Conservation (phyloP, 1,140 invertebrate genomes). For the Pseudomyrmex sp. region DNA sequence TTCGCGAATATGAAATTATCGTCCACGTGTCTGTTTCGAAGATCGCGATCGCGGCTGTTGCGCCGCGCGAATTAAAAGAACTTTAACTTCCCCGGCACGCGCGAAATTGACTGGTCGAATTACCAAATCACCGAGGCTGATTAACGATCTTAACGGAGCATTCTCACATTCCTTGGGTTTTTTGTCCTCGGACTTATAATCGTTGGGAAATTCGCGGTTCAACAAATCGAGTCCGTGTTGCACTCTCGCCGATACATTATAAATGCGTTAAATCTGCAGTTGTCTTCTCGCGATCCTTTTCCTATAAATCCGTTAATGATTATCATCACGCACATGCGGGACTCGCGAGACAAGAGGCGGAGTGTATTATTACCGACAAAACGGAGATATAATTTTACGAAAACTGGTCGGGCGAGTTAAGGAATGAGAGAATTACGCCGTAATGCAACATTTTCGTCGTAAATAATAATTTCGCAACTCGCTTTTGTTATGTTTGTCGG, state of each 20-base stretch:
- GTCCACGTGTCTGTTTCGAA: constrained; percentile 6
- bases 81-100: constrained; percentile 45
- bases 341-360: constrained; percentile 63
- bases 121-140: constrained; percentile 55
- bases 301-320: constrained; percentile 68
- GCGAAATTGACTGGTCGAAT: constrained; percentile 53
- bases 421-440: background rate
- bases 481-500: constrained; percentile 1
- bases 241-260: constrained; percentile 45
- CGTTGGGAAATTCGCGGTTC: constrained; percentile 38
- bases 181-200: constrained; percentile 6
- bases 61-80: constrained; percentile 42
- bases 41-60: constrained; percentile 7
- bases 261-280: constrained; percentile 38
- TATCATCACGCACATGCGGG: constrained; percentile 66
- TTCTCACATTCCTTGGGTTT: constrained; percentile 11
- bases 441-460: background rate
- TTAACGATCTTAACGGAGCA: constrained; percentile 52
- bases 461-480: background rate
- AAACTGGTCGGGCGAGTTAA: constrained; percentile 68
- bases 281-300: constrained; percentile 51
- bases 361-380: constrained; percentile 73
- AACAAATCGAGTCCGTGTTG: constrained; percentile 30
- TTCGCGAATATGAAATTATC: constrained; percentile 14
- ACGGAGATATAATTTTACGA: constrained; percentile 71